Evolutionary conservation across 23 tunicate genomes (phyloP), one percentile per base, ranked within the genome.

Genomic region (Aplidium turbinatum): DNA sequence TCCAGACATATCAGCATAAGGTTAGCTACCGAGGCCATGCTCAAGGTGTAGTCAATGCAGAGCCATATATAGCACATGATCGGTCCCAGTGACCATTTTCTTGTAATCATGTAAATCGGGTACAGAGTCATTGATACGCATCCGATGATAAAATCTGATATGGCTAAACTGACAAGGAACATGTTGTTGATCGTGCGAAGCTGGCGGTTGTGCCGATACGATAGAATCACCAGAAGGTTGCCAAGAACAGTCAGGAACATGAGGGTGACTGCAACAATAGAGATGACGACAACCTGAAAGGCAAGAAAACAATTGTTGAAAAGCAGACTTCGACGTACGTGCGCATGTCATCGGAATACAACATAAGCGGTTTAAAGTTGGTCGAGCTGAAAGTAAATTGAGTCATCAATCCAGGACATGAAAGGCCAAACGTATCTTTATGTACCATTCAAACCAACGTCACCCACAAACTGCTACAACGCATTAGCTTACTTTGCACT

Each of bases 1-100:
- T 91, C 97, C n/a, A 84, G 63, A 38, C 97, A 91, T 0, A 91
- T 91, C 58, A 91, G 73, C 79, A 91, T 47, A 32, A 91, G 55
- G 63, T 91, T 91, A 7, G 86, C 86, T 6, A 91, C 97, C 1
- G 97, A 91, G 20, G 97, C 97, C 97, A 91, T 91, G 69, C 91
- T 84, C 33, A 91, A 63, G 23, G 97, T 91, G 57, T 91, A 91
- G 42, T 91, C 97, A 26, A 91, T 52, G 46, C 91, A 91, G 0
- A 91, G 87, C 97, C 97, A 91, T 19, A 81, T 79, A 66, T 81
- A 83, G 47, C 97, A 91, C 39, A 75, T 23, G 2, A 76, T 60
- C 24, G 78, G 83, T 0, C 97, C 97, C 0, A 91, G 42, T 1
- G 40, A 57, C 97, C 97, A 90, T 53, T 58, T 55, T 21, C 78